Base-by-base conservation (phyloP, 1,140 invertebrate genomes). In the Plutomurus gul region DNA sequence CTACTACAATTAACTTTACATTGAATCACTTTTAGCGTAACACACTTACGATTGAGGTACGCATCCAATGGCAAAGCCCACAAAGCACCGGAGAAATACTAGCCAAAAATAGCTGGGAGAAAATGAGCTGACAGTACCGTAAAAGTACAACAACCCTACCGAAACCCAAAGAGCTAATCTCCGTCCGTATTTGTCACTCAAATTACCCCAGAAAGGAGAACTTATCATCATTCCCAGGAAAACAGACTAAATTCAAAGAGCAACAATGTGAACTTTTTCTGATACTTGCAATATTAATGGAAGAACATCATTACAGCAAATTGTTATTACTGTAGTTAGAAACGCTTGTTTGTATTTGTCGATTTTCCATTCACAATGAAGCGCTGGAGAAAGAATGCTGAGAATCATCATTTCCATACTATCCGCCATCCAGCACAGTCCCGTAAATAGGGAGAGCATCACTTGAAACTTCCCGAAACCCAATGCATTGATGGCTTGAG, bases 361-460 rank as follows among this genome's bases (percentile, higher is more conserved):
- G 81, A 98, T 93, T 84, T 93, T 91, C 96, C 96, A 98, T 87
- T 95, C 93, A 87, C 96, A 98, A 85, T 96, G 94, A 20, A 98
- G 87, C 0, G 96, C 94, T 56, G 96, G 96, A 56, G 94, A 95
- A 16, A 98, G 86, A 82, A 98, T 97, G 83, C 94, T 95, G 7
- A 99, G 87, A 85, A 98, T 96, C 85, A 96, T 98, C 93, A 98
- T 98, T 89, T 98, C 96, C 96, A 98, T 98, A 46, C 95, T 96
- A 87, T 99, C 96, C 33, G 96, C 94, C 96, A 97, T 98, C 96
- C 96, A 95, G 85, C 94, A 95, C 4, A 96, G 87, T 1, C 94
- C 94, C 37, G 94, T 95, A 84, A 94, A 92, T 18, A 95, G 87
- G 1, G 94, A 95, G 20, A 95, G 85, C 85, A 96, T 96, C 0